These are phyloP conservation scores for Pachycephala philippinensis DNA, from an alignment of 2,113 vertebrate species.

Conservation along the genomic window DNA sequence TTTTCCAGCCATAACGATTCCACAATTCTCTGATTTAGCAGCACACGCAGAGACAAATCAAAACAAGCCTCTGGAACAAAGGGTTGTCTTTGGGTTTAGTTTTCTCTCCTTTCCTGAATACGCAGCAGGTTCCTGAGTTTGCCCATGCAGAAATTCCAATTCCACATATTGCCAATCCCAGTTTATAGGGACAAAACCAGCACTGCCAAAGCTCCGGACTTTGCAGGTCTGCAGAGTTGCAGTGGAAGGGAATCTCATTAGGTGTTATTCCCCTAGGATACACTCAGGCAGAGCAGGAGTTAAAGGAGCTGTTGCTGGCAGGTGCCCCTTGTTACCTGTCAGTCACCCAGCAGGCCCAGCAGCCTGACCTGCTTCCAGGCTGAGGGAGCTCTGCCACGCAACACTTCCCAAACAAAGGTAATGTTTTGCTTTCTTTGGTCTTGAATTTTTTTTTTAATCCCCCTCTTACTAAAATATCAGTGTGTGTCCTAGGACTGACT, in stretches of 20 bases:
- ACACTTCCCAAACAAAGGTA: accelerated
- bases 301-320: not conserved
- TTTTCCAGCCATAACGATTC: not conserved
- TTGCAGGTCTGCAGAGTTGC: not conserved
- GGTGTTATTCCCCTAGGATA: not conserved
- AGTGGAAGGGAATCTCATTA: not conserved
- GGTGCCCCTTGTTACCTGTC: not conserved
- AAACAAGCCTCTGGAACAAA: not conserved
- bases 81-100: not conserved
- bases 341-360: not conserved
- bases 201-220: not conserved
- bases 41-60: not conserved
- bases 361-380: not conserved
- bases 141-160: not conserved
- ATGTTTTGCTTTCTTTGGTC: not conserved
- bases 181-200: not conserved
- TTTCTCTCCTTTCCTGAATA: not conserved
- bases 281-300: not conserved
- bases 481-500: not conserved
- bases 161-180: accelerated
- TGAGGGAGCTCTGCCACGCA: not conserved
- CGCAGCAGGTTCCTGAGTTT: not conserved
- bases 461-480: not conserved
- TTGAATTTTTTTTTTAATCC: accelerated
- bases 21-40: not conserved